These are phyloP conservation scores for Metridium senile DNA, from an alignment of 92 coral and sea anemone genomes.

Conservation along the genomic window DNA sequence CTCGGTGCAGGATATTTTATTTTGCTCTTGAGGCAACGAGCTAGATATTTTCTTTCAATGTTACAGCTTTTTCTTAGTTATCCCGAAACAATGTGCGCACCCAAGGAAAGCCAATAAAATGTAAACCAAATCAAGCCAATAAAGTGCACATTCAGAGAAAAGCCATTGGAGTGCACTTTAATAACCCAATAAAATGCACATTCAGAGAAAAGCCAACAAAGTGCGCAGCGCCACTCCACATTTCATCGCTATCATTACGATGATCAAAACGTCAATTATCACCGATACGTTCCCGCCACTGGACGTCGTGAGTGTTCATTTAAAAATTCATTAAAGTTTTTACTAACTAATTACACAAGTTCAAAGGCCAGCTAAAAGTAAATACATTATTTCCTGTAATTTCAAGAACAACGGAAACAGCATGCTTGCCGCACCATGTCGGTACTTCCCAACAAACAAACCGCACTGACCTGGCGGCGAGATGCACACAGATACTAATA, in stretches of 20 bases:
- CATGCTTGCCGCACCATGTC: not conserved
- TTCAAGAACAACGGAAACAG: not conserved
- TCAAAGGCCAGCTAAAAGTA: constrained; percentile 8
- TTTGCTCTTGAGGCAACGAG: too few species aligned
- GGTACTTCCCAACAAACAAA: not conserved
- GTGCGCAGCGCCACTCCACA: not conserved
- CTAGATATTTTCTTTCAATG: too few species aligned
- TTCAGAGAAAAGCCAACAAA: not conserved
- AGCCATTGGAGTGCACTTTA: not conserved
- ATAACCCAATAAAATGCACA: not conserved
- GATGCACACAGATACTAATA: not conserved
- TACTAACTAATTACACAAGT: not conserved
- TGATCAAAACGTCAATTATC: not conserved
- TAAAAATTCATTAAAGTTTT: not conserved
- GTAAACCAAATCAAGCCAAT: not conserved
- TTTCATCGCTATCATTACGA: not conserved
- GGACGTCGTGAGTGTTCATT: not conserved
- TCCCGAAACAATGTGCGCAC: too few species aligned
- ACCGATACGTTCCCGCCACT: not conserved
- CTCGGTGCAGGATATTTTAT: too few species aligned
- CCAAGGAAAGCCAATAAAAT: not conserved
- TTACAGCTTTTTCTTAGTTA: too few species aligned
- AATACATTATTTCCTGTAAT: not conserved
- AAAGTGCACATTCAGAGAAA: not conserved
- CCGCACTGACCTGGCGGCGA: constrained; percentile 2